Percentiles rank a stretch among this genome's conserved stretches.
Conservation (phyloP, 2,888 invertebrate genomes). For the Petrophora chlorosata region DNA sequence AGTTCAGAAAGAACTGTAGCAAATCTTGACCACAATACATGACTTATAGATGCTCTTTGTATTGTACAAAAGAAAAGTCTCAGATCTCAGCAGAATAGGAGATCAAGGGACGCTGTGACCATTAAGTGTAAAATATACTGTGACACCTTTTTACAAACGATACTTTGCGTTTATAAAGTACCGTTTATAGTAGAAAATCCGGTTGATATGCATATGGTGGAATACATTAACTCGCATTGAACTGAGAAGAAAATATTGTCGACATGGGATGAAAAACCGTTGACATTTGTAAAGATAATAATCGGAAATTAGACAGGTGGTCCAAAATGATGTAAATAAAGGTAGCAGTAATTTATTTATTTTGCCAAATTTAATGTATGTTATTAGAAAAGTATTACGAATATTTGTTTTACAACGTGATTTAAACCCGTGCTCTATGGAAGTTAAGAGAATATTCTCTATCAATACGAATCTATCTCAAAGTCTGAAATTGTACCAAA, state of each 20-base stretch:
- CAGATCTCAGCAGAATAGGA: constrained; percentile 40
- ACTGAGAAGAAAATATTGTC: constrained; percentile 3
- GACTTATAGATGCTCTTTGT: constrained; percentile 13
- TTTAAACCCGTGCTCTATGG: no score
- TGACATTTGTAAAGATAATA: no score
- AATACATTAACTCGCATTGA: constrained; percentile 11
- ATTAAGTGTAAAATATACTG: constrained; percentile 35
- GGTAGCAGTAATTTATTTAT: no score
- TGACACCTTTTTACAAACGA: constrained; percentile 25
- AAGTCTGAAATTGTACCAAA: no score
- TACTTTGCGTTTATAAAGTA: constrained; percentile 25
- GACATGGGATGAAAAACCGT: constrained; percentile 7
- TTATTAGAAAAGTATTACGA: no score
- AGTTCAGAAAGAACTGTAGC: constrained; percentile 27
- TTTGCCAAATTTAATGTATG: no score
- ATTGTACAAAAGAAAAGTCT: constrained; percentile 42
- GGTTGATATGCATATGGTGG: constrained; percentile 24
- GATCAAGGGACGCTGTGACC: constrained; percentile 22
- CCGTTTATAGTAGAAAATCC: constrained; percentile 24
- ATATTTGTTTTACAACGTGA: no score
- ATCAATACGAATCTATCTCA: no score
- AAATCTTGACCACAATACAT: constrained; percentile 30
- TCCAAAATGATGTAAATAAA: no score
- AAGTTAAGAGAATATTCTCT: no score
- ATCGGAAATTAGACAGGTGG: no score